Evolutionary conservation across 2,888 invertebrate species (phyloP).

Genomic region (Tholera decimalis): DNA sequence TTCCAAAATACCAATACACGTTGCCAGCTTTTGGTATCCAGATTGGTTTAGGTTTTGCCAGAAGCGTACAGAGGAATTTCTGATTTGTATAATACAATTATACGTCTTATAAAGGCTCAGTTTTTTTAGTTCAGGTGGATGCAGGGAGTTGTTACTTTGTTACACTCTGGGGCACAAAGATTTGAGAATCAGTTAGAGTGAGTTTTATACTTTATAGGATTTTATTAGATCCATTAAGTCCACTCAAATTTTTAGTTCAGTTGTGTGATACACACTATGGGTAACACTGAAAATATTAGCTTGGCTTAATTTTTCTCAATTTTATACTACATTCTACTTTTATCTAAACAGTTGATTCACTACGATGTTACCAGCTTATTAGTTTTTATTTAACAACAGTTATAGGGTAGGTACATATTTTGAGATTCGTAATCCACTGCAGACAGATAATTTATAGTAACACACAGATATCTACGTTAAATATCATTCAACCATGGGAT

Average conservation of each 20-base stretch:
- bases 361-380: slow-evolving; percentile 51
- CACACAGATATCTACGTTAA: background rate
- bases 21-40: background rate
- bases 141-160: too few relatives aligned
- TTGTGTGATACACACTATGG: background rate
- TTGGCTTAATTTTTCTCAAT: background rate
- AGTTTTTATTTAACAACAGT: slow-evolving; percentile 9
- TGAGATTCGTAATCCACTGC: background rate
- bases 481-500: background rate
- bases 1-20: background rate
- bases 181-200: background rate
- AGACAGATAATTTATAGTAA: background rate
- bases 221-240: too few relatives aligned
- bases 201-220: too few relatives aligned
- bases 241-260: background rate
- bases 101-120: background rate
- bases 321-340: slow-evolving; percentile 1
- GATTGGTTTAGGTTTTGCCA: background rate
- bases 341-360: slow-evolving; percentile 8
- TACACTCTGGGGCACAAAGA: background rate
- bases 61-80: background rate
- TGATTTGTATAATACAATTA: background rate
- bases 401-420: background rate
- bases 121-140: background rate
- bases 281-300: background rate